Evolutionary conservation across 2,113 vertebrate species (phyloP), one percentile per base, ranked within the genome.

Genomic region (Syngnathus scovelli): DNA sequence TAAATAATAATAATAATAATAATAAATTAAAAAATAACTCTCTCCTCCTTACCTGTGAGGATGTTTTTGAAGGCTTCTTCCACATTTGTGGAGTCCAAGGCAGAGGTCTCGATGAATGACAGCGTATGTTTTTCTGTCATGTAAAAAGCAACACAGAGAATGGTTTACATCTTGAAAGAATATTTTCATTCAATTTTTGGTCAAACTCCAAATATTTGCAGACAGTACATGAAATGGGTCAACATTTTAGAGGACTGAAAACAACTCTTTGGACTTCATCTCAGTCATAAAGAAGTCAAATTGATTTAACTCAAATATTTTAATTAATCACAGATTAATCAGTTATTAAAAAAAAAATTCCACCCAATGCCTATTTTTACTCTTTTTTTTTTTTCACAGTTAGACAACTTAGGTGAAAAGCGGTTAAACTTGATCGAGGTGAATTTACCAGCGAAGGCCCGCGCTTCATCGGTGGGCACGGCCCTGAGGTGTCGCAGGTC

Each of bases 11-110:
- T 27, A 65, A 41, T 9, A 41, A 41, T 9, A 41, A 41, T 7
- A 56, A 33, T 6, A 56, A 27, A 27, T 15, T 1, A 46, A 46
- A 16, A 13, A 46, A 46, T 1, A 46, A 1, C 0, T 0, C 15
- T 58, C 4, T 55, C 23, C 12, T 56, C 4, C 54, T 21, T 70
- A 98, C 96, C 96, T 93, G 96, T 93, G 58, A 98, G 93, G 64
- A 98, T 98, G 85, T 94, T 98, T 88, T 98, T 98, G 87, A 98
- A 98, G 3, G 96, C 96, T 88, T 98, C 96, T 86, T 98, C 96
- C 78, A 96, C 95, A 65, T 98, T 98, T 80, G 96, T 98, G 62
- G 96, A 98, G 83, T 98, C 96, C 92, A 98, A 88, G 66, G 96
- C 96, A 0, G 96, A 98, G 10, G 96, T 98, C 87, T 98, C 96